A percentile compares a stretch with the other conserved stretches of the same genome.
Evolutionary conservation across 2,888 invertebrate species (phyloP).

Genomic region (Zhuqinia jingwanae): DNA sequence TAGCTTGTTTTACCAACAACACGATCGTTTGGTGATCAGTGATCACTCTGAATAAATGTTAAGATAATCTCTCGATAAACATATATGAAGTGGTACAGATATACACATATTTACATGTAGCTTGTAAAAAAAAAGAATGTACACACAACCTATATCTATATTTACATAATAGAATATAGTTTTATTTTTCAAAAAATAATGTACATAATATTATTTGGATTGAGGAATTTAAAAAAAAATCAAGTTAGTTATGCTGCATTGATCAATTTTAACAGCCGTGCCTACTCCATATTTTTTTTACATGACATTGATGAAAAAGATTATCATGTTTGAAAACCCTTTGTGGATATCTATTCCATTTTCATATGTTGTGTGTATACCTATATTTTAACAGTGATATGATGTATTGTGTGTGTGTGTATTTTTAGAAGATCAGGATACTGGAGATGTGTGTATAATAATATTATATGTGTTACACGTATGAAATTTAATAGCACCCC

Average conservation of each 20-base stretch:
- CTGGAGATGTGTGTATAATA: not conserved
- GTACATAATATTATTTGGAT: not conserved
- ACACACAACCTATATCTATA: too few species aligned
- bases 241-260: slow-evolving; percentile 52
- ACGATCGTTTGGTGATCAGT: not conserved
- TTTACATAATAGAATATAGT: not conserved
- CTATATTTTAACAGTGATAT: not conserved
- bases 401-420: too few species aligned
- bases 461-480: not conserved
- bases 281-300: too few species aligned
- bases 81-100: too few species aligned
- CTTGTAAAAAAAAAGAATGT: too few species aligned
- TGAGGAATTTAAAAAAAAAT: slow-evolving; percentile 40
- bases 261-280: slow-evolving; percentile 6
- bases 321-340: not conserved
- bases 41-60: too few species aligned
- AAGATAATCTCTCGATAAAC: too few species aligned
- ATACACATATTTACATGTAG: too few species aligned
- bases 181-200: slow-evolving; percentile 25
- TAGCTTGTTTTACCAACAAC: not conserved
- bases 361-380: too few species aligned
- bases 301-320: slow-evolving; percentile 24
- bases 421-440: not conserved
- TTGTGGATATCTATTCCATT: not conserved
- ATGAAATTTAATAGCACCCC: slow-evolving; percentile 49